Evolutionary conservation across 2,797 vertebrate species (phyloP).

Genomic region (Eidolon dupreanum): DNA sequence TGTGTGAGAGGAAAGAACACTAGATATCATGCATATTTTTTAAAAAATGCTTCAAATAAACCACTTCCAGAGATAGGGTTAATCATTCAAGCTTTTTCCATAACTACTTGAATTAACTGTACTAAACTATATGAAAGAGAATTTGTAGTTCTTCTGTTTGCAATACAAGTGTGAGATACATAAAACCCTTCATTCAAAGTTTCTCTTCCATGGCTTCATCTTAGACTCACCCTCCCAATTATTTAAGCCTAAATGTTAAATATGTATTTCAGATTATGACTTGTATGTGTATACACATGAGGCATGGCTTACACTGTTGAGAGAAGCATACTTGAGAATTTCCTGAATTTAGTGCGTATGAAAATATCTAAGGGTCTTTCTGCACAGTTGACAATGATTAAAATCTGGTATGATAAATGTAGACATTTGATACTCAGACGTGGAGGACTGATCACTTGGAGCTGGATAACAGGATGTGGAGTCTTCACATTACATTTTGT

Average conservation of each 20-base stretch:
- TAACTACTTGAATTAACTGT: background rate
- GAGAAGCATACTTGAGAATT: slow-evolving; percentile 45
- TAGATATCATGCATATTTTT: background rate
- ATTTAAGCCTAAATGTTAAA: slow-evolving; percentile 21
- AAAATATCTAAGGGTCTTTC: slow-evolving; percentile 54
- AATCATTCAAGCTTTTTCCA: slow-evolving; percentile 45
- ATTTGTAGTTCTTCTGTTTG: slow-evolving; percentile 16
- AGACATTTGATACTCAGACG: slow-evolving; percentile 37
- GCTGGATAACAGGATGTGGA: slow-evolving; percentile 25
- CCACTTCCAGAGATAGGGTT: background rate
- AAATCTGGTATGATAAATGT: slow-evolving; percentile 36
- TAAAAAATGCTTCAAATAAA: slow-evolving; percentile 1
- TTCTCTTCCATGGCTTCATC: background rate
- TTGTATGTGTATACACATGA: background rate
- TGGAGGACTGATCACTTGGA: background rate
- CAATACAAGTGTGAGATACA: background rate
- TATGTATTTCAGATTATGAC: slow-evolving; percentile 24
- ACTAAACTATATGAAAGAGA: background rate
- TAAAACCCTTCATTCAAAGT: background rate
- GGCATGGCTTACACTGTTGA: background rate
- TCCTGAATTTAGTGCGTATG: slow-evolving; percentile 12
- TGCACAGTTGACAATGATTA: slow-evolving; percentile 63
- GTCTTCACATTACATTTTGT: slow-evolving; percentile 24
- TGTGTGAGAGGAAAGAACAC: background rate
- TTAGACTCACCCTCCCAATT: background rate